A percentile compares a stretch with the other conserved stretches of the same genome.
Evolutionary conservation across 2,888 invertebrate genomes (phyloP).

Genomic region (Gastracanthus pulcherrimus): DNA sequence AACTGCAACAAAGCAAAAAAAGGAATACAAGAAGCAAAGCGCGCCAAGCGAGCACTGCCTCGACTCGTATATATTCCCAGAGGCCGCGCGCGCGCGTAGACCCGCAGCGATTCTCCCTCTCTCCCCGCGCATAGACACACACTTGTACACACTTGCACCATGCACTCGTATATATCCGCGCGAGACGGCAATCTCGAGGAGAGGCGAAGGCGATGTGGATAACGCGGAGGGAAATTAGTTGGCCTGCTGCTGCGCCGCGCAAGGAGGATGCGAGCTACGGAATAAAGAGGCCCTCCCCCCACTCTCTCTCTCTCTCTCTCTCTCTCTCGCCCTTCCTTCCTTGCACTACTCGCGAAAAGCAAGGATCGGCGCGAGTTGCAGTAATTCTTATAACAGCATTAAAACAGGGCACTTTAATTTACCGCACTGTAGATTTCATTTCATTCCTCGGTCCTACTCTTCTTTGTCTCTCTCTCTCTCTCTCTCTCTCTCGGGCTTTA

Average conservation of each 20-base stretch:
- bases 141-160: constrained; percentile 1
- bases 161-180: constrained; percentile 5
- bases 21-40: constrained; percentile 8
- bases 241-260: constrained; percentile 36
- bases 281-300: constrained; percentile 62
- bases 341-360: constrained; percentile 39
- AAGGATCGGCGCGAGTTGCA: constrained; percentile 63
- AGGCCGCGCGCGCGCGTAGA: neutral
- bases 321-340: constrained; percentile 48
- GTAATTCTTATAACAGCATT: constrained; percentile 75
- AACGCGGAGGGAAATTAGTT: constrained; percentile 66
- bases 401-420: constrained; percentile 75
- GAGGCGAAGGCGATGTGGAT: constrained; percentile 52
- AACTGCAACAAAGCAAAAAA: constrained; percentile 11
- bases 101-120: constrained; percentile 8
- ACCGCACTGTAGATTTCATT: constrained; percentile 75
- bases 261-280: constrained; percentile 55
- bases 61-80: constrained; percentile 36
- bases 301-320: too few species aligned
- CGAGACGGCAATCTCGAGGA: constrained; percentile 44
- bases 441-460: constrained; percentile 67
- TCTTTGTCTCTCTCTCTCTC: constrained; percentile 7
- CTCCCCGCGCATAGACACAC: neutral
- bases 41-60: neutral
- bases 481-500: constrained; percentile 62